These are phyloP conservation scores for Keiferia lycopersicella DNA, from an alignment of 2,888 invertebrate species.

Conservation along the genomic window DNA sequence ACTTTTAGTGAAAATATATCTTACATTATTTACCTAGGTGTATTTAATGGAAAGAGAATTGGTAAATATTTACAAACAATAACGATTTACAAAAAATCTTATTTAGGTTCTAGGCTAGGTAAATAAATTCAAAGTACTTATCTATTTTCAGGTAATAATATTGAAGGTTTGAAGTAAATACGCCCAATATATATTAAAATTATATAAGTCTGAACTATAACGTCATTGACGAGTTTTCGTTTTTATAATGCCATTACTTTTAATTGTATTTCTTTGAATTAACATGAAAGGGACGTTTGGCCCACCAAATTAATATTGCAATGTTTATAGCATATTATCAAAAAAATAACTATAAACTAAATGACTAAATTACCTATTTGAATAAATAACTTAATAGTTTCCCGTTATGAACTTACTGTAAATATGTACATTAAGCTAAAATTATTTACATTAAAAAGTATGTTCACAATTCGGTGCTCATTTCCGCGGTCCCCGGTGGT, in stretches of 20 bases:
- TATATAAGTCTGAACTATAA: too few relatives aligned
- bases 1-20: constrained; percentile 25
- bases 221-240: too few relatives aligned
- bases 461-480: constrained; percentile 85
- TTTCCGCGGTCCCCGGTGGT: constrained; percentile 75
- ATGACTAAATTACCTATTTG: neutral
- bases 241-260: too few relatives aligned
- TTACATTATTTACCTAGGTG: neutral
- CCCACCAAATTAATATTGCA: too few relatives aligned
- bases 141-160: too few relatives aligned
- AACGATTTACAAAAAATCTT: constrained; percentile 18
- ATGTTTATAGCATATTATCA: too few relatives aligned
- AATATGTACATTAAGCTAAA: neutral
- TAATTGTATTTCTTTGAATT: too few relatives aligned
- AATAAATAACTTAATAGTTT: neutral
- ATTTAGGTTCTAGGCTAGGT: too few relatives aligned
- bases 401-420: neutral
- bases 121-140: too few relatives aligned
- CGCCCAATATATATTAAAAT: too few relatives aligned
- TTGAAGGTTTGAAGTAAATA: too few relatives aligned
- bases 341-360: neutral
- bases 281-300: too few relatives aligned
- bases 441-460: neutral
- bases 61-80: constrained; percentile 16
- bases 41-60: neutral